Conservation (phyloP, 2,888 invertebrate genomes). For the Platypus cylindrus region DNA sequence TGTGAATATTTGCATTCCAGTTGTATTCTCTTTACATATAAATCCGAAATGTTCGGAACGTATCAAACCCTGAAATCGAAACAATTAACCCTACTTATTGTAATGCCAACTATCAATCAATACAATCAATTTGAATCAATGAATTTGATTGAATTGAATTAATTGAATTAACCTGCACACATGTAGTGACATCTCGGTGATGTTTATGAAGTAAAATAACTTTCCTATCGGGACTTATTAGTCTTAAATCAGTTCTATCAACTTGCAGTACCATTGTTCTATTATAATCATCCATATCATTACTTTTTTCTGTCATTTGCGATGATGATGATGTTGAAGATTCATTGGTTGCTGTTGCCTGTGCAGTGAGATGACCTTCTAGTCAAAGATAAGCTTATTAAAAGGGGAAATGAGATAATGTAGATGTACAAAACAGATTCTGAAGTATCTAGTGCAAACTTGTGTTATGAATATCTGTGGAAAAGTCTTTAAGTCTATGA, state of each 20-base stretch:
- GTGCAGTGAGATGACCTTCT: no score
- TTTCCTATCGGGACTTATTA: constrained; percentile 89
- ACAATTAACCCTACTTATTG: no score
- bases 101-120: no score
- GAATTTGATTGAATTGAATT: no score
- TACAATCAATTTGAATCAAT: no score
- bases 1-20: constrained; percentile 49
- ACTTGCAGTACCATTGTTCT: constrained; percentile 90
- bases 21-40: constrained; percentile 67
- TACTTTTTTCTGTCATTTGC: not conserved
- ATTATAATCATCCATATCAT: constrained; percentile 53
- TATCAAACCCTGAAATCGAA: constrained; percentile 58
- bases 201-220: constrained; percentile 77
- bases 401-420: no score
- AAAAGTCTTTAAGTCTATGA: no score
- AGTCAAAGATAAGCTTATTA: no score
- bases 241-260: constrained; percentile 70
- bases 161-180: constrained; percentile 65
- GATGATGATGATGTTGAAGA: constrained; percentile 2
- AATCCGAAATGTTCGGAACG: constrained; percentile 86
- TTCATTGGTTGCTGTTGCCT: no score
- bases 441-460: no score
- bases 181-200: constrained; percentile 79
- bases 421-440: no score
- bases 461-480: no score